phyloP scores from a whole-genome alignment of 1,140 invertebrate species.

The Mamestra configurata region DNA sequence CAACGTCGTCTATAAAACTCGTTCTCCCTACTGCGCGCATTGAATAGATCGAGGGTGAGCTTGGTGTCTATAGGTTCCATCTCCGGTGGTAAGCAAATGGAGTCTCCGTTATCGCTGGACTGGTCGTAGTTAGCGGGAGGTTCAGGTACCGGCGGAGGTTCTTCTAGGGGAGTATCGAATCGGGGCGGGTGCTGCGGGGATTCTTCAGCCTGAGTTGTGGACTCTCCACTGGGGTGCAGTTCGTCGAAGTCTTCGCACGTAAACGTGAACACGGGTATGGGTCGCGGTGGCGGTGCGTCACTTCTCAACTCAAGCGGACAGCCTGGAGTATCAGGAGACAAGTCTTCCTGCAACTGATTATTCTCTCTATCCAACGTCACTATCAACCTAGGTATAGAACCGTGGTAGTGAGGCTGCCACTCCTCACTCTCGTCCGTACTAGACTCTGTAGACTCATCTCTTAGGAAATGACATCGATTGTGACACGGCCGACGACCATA shows the following conservation, averaged over 20 bases:
- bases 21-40: slow-evolving; percentile 65
- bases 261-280: slow-evolving; percentile 82
- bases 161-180: slow-evolving; percentile 58
- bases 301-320: slow-evolving; percentile 72
- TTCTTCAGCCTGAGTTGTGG: slow-evolving; percentile 55
- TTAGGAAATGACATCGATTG: slow-evolving; percentile 72
- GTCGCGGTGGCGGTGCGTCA: slow-evolving; percentile 56
- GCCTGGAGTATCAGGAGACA: slow-evolving; percentile 79
- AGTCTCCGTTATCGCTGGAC: slow-evolving; percentile 73
- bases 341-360: slow-evolving; percentile 77
- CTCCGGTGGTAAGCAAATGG: slow-evolving; percentile 75
- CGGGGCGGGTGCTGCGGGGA: background rate
- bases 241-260: slow-evolving; percentile 82
- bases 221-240: slow-evolving; percentile 55
- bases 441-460: slow-evolving; percentile 82
- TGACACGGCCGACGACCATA: slow-evolving; percentile 73
- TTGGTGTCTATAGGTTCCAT: slow-evolving; percentile 81
- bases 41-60: slow-evolving; percentile 77
- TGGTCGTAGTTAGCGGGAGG: slow-evolving; percentile 72
- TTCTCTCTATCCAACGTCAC: slow-evolving; percentile 82
- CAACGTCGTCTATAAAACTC: slow-evolving; percentile 71
- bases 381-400: slow-evolving; percentile 81
- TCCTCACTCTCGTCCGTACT: slow-evolving; percentile 85
- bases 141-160: slow-evolving; percentile 68
- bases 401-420: slow-evolving; percentile 72